Evolutionary conservation across 2,888 invertebrate genomes (phyloP), one percentile per base, ranked within the genome.

Genomic region (Eristalis pertinax): DNA sequence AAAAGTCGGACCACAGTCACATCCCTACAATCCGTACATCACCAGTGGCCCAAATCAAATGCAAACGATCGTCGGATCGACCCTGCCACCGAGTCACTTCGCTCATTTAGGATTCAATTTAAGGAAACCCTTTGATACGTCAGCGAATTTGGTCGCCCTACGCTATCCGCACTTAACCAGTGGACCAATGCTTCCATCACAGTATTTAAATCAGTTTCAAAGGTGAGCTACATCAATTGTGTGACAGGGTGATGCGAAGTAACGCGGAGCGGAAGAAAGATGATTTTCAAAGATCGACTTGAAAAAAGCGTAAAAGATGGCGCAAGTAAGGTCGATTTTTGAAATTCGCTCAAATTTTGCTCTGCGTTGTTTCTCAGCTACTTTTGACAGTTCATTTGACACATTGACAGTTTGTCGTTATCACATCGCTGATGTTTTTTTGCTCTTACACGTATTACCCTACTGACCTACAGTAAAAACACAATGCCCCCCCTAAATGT

Each of bases 1-100:
- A 93, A 98, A 97, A 93, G 98, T 98, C 80, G 98, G 98, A 0
- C 98, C 98, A 0, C 96, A 97, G 91, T 97, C 95, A 1, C 98
- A 98, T 92, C 98, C 98, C 0, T 98, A 98, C 95, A 97, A 96
- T 92, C 97, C 97, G 1, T 97, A 97, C 93, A 92, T 97, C 89
- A 94, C 95, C 68, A 95, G 95, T 64, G 94, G 94, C n/a, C 94
- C 94, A 60, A 94, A 95, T 2, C 94, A 95, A 41, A 94, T 96
- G 65, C 95, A 95, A 63, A 94, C 95, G 1, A 95, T 96, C 0
- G 96, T 96, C 4, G 96, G 97, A 3, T 95, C 97, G 90, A 95
- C 96, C 38, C 94, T 97, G 92, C 93, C 93, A 76, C 97, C 97
- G 56, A 97, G 97, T 93, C 97, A 97, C 0, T 97, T 97, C 93